Evolutionary conservation across 2,797 vertebrate genomes (phyloP), one percentile per base, ranked within the genome.

Genomic region (Kryptopterus vitreolus): DNA sequence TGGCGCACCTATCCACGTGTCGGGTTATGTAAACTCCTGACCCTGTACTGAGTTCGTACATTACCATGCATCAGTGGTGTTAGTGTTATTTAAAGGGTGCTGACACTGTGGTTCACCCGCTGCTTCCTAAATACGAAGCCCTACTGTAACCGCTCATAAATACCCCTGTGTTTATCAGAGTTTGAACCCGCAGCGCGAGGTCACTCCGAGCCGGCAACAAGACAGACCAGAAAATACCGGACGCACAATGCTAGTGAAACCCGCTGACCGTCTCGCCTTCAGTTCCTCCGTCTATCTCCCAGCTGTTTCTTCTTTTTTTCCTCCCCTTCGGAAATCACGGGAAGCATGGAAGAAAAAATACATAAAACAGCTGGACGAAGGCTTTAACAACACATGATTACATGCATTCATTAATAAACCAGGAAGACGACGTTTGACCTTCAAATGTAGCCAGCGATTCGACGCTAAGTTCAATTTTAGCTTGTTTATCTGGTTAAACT

Each of bases 51-150:
- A 58, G 75, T 78, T 82, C 81, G 62, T 79, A 53, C 77, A 76
- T 75, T 65, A 79, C 55, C 12, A 74, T 61, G 81, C 77, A 50
- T 75, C 77, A 69, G 31, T 43, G 46, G 77, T 31, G 63, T 55
- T 70, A 20, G 58, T 79, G 81, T 82, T 82, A 82, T 82, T 82
- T 82, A 82, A 82, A 50, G 81, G 71, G 77, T 82, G 81, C 77
- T 79, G 81, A 82, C 81, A 82, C 59, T 3, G 24, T 75, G 62
- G 69, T 79, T 82, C 71, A 74, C 38, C 52, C 29, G 62, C 76
- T 79, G 61, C 55, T 22, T 72, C 77, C 81, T 82, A 79, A 82
- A 82, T 82, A 82, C 79, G 68, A 78, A 71, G 77, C 71, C 38
- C 62, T 79, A 75, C 52, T 82, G 77, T 69, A 75, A 76, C 62